Percentiles rank a stretch among this genome's conserved stretches.
phyloP scores from a whole-genome alignment of 2,888 invertebrate species.

The Plagodis pulveraria region DNA sequence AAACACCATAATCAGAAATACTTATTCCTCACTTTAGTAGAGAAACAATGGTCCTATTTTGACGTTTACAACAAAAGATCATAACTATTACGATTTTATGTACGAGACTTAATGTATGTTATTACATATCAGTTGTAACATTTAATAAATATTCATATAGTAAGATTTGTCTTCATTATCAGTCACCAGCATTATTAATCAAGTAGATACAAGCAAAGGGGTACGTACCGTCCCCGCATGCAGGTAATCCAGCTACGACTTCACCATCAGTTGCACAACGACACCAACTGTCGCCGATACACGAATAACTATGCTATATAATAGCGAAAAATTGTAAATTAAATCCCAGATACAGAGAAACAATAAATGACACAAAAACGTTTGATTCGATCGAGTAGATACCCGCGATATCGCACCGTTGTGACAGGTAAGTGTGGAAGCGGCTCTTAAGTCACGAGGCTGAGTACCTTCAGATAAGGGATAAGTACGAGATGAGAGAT shows the following conservation, averaged over 20 bases:
- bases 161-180: neutral
- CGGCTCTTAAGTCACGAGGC: slow-evolving; percentile 61
- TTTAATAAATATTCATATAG: neutral
- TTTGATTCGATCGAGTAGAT: slow-evolving; percentile 53
- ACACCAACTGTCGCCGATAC: slow-evolving; percentile 37
- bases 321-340: slow-evolving; percentile 44
- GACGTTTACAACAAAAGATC: too few species aligned
- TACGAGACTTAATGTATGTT: too few species aligned
- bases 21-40: too few species aligned
- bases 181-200: neutral
- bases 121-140: neutral
- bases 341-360: slow-evolving; percentile 45
- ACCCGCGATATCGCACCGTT: slow-evolving; percentile 51
- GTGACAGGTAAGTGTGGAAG: slow-evolving; percentile 43
- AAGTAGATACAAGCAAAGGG: slow-evolving; percentile 1
- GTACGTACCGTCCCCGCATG: slow-evolving; percentile 28
- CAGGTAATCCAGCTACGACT: slow-evolving; percentile 18
- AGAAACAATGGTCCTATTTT: too few species aligned
- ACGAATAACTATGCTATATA: slow-evolving; percentile 42
- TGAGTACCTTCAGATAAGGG: slow-evolving; percentile 63
- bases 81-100: too few species aligned
- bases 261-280: slow-evolving; percentile 43
- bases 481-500: slow-evolving; percentile 61
- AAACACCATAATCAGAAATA: too few species aligned
- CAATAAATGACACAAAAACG: slow-evolving; percentile 51